These are phyloP conservation scores for Siniperca chuatsi DNA, from an alignment of 2,113 vertebrate genomes.

Conservation along the genomic window DNA sequence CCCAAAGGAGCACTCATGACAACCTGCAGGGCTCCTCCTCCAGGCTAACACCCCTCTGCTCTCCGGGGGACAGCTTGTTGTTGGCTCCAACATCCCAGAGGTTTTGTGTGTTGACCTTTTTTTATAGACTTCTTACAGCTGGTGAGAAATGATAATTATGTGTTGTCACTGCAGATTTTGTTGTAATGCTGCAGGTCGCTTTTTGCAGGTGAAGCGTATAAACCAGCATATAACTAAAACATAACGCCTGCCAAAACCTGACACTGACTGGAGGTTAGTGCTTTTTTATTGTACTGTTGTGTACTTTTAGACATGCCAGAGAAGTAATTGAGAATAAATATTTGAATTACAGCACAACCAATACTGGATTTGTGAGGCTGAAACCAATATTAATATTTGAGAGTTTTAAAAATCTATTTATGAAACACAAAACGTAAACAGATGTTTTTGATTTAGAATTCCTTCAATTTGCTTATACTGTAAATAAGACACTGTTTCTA, in stretches of 20 bases:
- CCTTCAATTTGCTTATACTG: neutral
- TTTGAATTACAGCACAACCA: neutral
- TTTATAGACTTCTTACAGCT: neutral
- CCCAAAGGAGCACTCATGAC: conserved; percentile 28
- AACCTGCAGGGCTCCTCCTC: conserved; percentile 38
- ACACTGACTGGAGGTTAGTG: neutral
- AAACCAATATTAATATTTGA: neutral
- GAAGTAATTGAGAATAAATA: neutral
- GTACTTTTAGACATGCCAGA: neutral
- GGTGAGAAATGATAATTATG: neutral
- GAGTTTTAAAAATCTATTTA: neutral
- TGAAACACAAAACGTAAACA: neutral
- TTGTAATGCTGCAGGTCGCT: conserved; percentile 1
- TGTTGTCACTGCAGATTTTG: conserved; percentile 19
- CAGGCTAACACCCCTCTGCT: conserved; percentile 8
- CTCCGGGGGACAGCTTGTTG: conserved; percentile 36
- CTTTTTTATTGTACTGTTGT: neutral
- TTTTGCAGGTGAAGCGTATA: neutral
- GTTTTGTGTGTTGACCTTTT: neutral
- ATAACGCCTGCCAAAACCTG: neutral
- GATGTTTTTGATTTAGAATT: neutral
- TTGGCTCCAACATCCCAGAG: conserved; percentile 14
- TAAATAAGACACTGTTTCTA: neutral
- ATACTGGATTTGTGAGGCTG: too few species aligned
- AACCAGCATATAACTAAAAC: neutral